Evolutionary conservation across 1,140 invertebrate genomes (phyloP).

Genomic region (Drosophila bipectinata): DNA sequence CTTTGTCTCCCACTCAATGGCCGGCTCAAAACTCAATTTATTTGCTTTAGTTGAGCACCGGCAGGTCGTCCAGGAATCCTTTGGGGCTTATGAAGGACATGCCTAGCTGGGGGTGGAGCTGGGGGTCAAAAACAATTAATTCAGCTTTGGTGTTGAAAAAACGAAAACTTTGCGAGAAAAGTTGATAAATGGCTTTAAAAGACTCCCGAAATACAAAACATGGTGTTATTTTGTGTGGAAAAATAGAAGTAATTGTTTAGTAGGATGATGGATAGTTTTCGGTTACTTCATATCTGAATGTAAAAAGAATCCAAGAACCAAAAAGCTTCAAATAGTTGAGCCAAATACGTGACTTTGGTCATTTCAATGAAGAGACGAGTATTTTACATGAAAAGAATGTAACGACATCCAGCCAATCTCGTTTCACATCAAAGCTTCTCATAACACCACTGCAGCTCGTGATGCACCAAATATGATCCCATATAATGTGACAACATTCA

Average conservation of each 20-base stretch:
- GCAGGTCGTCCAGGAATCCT: conserved; percentile 24
- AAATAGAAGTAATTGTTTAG: neutral
- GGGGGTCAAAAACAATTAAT: conserved; percentile 45
- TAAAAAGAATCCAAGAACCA: neutral
- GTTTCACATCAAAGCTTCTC: neutral
- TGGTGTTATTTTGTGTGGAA: neutral
- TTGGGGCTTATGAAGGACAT: conserved; percentile 36
- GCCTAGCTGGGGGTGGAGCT: neutral
- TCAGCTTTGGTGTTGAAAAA: conserved; percentile 24
- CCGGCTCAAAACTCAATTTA: conserved; percentile 75
- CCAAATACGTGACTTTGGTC: conserved; percentile 9
- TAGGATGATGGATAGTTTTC: neutral
- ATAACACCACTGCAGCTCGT: conserved; percentile 14
- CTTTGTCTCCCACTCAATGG: conserved; percentile 45
- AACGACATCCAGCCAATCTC: conserved; percentile 2
- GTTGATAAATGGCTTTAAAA: conserved; percentile 1
- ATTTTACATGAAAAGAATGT: neutral
- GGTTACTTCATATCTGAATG: neutral
- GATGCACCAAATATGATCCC: conserved; percentile 27
- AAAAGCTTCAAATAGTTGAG: neutral
- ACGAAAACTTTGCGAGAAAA: conserved; percentile 3
- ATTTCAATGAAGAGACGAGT: neutral
- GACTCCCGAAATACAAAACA: neutral
- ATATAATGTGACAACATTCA: conserved; percentile 36
- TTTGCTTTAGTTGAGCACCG: conserved; percentile 50